Evolutionary conservation across 2,113 vertebrate species (phyloP), one percentile per base, ranked within the genome.

Genomic region (Hemibates koningsi): DNA sequence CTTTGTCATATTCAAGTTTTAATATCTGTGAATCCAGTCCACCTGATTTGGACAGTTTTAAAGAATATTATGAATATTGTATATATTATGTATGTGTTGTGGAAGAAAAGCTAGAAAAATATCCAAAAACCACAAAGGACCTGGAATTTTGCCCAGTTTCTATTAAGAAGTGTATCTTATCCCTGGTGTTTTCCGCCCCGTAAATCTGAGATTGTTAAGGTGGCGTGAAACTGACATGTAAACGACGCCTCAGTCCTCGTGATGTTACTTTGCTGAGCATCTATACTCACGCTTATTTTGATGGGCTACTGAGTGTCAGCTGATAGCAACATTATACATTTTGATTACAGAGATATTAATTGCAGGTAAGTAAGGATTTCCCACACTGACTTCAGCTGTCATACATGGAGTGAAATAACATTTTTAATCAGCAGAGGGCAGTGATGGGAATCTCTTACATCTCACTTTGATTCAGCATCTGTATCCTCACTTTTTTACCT

Each of bases 101-200:
- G 36, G 36, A 24, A 68, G 36, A 41, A 41, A 38, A n/a, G 32
- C 17, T 36, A 66, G 61, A 0, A 0, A 66, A 63, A 66, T 36
- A 36, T 66, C 17, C 17, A 63, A 63, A 63, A 63, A 63, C 10
- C 6, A 38, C 32, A 36, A 66, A 66, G 61, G 17, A 66, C 34
- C 34, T 38, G 61, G 19, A 66, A 38, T 66, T 66, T 66, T 13
- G 17, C 19, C 6, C 19, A 38, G 19, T 38, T 66, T 36, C 32
- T 36, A 1, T 0, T 63, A 63, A 59, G 56, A 29, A 63, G 9
- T 63, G 59, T 66, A 1, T 66, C 7, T 66, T 66, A 66, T 4
- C 9, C 32, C 32, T 19, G 59, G 59, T 3, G 32, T 61, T 61
- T 61, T 63, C 32, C 0, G 2, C 32, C 59, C 6, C 32, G 11